These are phyloP conservation scores for Morone saxatilis DNA, from an alignment of 2,113 vertebrate species.

Conservation along the genomic window DNA sequence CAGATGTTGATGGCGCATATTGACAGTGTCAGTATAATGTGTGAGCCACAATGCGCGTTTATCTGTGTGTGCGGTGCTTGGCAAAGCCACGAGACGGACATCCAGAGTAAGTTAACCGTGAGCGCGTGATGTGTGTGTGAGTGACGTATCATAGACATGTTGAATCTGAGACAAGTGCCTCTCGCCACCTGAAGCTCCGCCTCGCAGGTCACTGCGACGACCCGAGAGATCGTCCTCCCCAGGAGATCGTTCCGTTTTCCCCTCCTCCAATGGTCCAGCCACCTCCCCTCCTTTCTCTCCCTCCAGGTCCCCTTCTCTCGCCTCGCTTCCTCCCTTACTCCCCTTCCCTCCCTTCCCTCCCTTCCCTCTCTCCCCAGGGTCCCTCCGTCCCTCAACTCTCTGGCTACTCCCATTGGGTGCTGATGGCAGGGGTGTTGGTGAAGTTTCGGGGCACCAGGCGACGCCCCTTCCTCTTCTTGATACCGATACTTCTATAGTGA, in stretches of 20 bases:
- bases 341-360: neutral
- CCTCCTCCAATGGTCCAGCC: slow-evolving; percentile 50
- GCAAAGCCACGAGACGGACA: neutral
- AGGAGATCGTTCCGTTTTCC: slow-evolving; percentile 61
- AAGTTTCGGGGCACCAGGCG: slow-evolving; percentile 74
- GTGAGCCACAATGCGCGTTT: neutral
- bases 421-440: slow-evolving; percentile 77
- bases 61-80: slow-evolving; percentile 4
- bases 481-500: slow-evolving; percentile 77
- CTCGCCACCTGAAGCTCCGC: slow-evolving; percentile 93
- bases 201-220: slow-evolving; percentile 82
- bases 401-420: slow-evolving; percentile 69
- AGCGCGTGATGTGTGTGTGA: slow-evolving; percentile 89
- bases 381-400: slow-evolving; percentile 71
- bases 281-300: slow-evolving; percentile 43
- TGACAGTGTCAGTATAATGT: neutral
- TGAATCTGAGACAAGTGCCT: slow-evolving; percentile 95
- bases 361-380: slow-evolving; percentile 50
- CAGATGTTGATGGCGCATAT: slow-evolving; percentile 3
- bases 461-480: slow-evolving; percentile 80
- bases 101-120: slow-evolving; percentile 71
- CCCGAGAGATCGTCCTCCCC: slow-evolving; percentile 68
- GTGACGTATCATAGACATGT: slow-evolving; percentile 94
- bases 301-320: slow-evolving; percentile 47
- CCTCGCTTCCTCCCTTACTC: neutral